Base-by-base conservation (phyloP, 92 coral and sea anemone species). In the Epizoanthus illoricatus region DNA sequence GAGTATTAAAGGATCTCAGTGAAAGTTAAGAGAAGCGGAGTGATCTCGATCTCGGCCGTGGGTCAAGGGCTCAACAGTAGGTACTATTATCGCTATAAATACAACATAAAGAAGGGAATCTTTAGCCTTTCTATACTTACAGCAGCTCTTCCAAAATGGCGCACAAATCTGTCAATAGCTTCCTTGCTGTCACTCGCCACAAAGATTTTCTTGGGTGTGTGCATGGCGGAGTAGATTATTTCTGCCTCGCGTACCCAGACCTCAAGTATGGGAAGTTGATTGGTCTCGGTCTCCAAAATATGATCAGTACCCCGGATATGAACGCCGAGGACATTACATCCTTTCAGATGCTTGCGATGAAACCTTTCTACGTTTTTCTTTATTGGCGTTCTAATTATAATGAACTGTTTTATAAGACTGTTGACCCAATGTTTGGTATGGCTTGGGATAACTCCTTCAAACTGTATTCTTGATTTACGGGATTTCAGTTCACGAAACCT, bases 281-380 rank as follows among this genome's bases (percentile, higher is more conserved):
- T 17, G 19, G 17, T 43, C 24, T 71, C 75, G 16, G 75, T 71
- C 75, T 71, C 75, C 18, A 15, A 4, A 71, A 71, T 18, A 21
- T 71, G 75, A 19, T 71, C 75, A 7, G 75, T 71, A 5, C 75
- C 75, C 55, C 75, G 58, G 45, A 17, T 19, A 57, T 71, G 75
- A 5, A 71, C 58, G 18, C 75, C 75, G 12, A 71, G 75, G 3
- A 71, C 21, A 23, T 71, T 5, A 28, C 5, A 17, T 4, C 57
- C 57, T 5, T 41, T 40, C 36, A 71, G 52, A 71, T 71, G 18
- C 17, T 71, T 71, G 57, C 45, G 55, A 20, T 43, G 45, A 42
- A 71, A 71, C 75, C 10, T 71, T 41, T 17, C 55, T 36, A 47
- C 75, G 8, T 10, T 71, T 6, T 71, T 24, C 5, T 8, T 71